Conservation (phyloP, 2,797 vertebrate species). For the Micropoecilia bifurca region DNA sequence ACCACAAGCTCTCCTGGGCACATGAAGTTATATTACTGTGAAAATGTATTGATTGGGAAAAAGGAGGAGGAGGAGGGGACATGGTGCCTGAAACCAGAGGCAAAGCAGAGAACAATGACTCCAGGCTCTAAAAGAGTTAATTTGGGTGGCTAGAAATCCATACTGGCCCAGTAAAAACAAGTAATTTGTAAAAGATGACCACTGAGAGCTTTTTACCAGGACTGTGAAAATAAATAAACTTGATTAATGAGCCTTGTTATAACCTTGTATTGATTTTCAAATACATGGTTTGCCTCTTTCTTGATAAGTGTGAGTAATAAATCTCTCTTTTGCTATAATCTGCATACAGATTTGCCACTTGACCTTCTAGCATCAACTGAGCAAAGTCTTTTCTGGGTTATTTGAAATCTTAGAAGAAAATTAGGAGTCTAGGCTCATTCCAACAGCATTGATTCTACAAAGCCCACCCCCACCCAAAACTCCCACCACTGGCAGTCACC, state of each 20-base stretch:
- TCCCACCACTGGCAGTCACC: conserved; percentile 43
- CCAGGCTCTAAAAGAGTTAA: conserved; percentile 59
- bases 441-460: conserved; percentile 50
- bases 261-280: conserved; percentile 72
- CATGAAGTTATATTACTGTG: conserved; percentile 67
- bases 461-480: conserved; percentile 68
- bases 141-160: conserved; percentile 73
- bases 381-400: conserved; percentile 25
- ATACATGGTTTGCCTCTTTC: conserved; percentile 59
- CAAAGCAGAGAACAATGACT: conserved; percentile 48
- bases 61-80: conserved; percentile 43
- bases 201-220: conserved; percentile 41
- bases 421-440: conserved; percentile 54
- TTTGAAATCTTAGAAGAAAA: conserved; percentile 63
- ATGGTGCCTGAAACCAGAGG: conserved; percentile 40
- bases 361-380: conserved; percentile 3
- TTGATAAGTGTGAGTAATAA: conserved; percentile 52
- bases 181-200: conserved; percentile 67
- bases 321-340: conserved; percentile 49
- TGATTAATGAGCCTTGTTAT: conserved; percentile 74
- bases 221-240: conserved; percentile 65
- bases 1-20: conserved; percentile 50
- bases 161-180: conserved; percentile 50
- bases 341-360: not conserved
- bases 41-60: conserved; percentile 77